Percentiles rank a stretch among this genome's conserved stretches.
Conservation (phyloP, 2,113 vertebrate genomes). For the Daphoenositta chrysoptera region DNA sequence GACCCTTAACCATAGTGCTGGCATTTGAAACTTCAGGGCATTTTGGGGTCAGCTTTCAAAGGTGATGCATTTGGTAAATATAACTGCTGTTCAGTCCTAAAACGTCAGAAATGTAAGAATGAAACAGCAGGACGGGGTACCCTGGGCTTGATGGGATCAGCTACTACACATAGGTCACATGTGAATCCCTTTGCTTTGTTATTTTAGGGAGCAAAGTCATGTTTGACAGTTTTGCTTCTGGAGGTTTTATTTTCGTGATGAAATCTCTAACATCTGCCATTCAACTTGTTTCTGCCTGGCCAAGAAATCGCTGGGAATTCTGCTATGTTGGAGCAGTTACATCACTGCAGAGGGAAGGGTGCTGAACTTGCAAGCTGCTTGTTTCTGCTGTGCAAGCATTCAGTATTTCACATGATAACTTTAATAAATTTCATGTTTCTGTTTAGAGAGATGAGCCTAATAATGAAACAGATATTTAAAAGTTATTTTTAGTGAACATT, state of each 20-base stretch:
- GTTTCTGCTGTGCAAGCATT: conserved; percentile 46
- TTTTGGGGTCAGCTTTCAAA: neutral
- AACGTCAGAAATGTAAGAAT: neutral
- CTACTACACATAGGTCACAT: rapidly evolving
- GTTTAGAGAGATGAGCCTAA: neutral
- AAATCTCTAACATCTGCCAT: neutral
- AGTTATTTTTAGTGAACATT: conserved; percentile 22
- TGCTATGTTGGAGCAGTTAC: neutral
- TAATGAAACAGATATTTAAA: neutral
- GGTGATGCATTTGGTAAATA: neutral
- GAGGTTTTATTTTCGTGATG: neutral
- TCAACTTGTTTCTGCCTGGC: neutral
- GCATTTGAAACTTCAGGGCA: neutral
- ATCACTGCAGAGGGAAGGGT: neutral
- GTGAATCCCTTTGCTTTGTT: rapidly evolving
- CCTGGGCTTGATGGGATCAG: neutral
- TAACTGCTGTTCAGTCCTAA: neutral
- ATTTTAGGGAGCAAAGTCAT: neutral
- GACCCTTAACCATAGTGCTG: neutral
- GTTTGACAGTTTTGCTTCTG: neutral
- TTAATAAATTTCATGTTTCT: neutral
- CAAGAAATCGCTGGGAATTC: neutral
- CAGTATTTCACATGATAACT: neutral
- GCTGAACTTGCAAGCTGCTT: conserved; percentile 44
- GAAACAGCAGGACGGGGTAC: neutral